Evolutionary conservation across 2,113 vertebrate species (phyloP).

Genomic region (Corythoichthys intestinalis): DNA sequence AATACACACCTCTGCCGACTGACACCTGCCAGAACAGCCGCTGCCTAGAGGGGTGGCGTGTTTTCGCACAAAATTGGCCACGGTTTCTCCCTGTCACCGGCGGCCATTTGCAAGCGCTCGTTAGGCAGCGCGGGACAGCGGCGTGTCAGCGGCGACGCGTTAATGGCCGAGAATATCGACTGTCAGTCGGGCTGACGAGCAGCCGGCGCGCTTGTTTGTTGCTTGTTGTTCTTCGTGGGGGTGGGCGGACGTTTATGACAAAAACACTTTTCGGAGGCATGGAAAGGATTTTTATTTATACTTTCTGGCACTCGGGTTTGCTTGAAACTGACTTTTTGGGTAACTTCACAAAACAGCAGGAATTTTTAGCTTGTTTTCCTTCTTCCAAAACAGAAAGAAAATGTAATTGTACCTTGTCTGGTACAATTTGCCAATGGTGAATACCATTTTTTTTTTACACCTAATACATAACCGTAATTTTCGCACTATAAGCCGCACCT

Average conservation of each 20-base stretch:
- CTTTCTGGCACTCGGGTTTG: neutral
- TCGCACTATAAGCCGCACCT: too few species aligned
- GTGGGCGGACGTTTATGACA: slow-evolving; percentile 1
- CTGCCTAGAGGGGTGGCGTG: neutral
- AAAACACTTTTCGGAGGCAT: neutral
- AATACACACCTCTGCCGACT: neutral
- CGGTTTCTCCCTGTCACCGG: slow-evolving; percentile 2
- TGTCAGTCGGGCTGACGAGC: neutral
- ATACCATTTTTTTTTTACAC: neutral
- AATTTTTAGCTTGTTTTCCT: neutral
- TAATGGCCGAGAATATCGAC: slow-evolving; percentile 13
- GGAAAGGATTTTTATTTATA: neutral
- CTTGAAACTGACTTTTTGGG: neutral
- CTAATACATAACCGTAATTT: too few species aligned
- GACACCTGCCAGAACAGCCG: slow-evolving; percentile 5
- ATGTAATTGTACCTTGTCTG: neutral
- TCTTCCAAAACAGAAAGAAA: neutral
- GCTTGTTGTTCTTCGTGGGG: neutral
- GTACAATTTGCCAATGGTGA: neutral
- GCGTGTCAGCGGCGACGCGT: neutral
- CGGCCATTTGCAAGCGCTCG: slow-evolving; percentile 8
- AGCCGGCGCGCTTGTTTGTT: slow-evolving; percentile 1
- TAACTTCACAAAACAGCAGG: neutral
- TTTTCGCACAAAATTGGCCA: slow-evolving; percentile 6
- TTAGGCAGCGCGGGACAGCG: slow-evolving; percentile 2